These are phyloP conservation scores for Heliconius hermathena DNA, from an alignment of 1,140 invertebrate species.

Conservation along the genomic window DNA sequence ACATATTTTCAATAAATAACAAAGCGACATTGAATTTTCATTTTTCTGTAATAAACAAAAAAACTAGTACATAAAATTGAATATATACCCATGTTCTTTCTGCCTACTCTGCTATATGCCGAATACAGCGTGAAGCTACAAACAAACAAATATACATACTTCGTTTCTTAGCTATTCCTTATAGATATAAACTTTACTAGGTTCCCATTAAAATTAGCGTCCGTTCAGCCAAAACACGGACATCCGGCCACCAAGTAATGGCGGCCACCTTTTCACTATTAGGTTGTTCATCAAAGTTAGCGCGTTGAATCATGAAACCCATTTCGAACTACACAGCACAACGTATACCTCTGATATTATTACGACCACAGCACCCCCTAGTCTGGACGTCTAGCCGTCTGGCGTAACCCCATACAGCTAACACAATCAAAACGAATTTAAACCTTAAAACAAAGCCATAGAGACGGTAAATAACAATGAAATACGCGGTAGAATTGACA, in stretches of 20 bases:
- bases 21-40: not conserved
- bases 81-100: too few species aligned
- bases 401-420: constrained; percentile 48
- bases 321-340: constrained; percentile 30
- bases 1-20: not conserved
- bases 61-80: not conserved
- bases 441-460: constrained; percentile 35
- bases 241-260: constrained; percentile 12
- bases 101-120: too few species aligned
- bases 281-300: constrained; percentile 41
- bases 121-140: too few species aligned
- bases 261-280: constrained; percentile 28
- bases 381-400: constrained; percentile 55
- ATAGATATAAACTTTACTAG: too few species aligned
- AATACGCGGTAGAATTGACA: constrained; percentile 31
- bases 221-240: constrained; percentile 2
- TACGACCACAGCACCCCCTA: constrained; percentile 46
- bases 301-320: constrained; percentile 41
- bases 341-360: constrained; percentile 40
- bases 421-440: constrained; percentile 18
- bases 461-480: constrained; percentile 33
- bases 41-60: not conserved
- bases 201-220: not conserved
- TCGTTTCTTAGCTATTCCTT: too few species aligned
- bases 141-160: too few species aligned